Base-by-base conservation (phyloP, 2,888 invertebrate genomes). In the Alsophila aescularia region DNA sequence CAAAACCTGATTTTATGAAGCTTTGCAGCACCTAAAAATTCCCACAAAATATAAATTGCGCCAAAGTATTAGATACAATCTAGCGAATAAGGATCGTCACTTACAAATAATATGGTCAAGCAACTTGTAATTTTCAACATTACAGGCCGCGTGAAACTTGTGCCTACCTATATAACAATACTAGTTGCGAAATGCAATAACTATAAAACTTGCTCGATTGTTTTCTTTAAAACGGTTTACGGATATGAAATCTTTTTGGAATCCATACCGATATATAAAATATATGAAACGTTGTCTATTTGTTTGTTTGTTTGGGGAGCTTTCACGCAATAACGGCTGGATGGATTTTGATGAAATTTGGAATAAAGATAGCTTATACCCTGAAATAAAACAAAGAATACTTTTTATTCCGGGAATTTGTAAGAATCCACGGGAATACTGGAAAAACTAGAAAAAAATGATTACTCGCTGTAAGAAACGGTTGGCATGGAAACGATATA, bases 1-100 rank as follows among this genome's bases (percentile, higher is more conserved):
- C 76, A 64, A 70, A 29, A 49, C 70, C 67, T 47, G 57, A 67
- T 35, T 58, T 66, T 43, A 81, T 62, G 27, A 77, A 53, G 55
- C 56, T 59, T 58, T 66, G 65, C 42, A 85, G 52, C 16, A 85
- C 65, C 87, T 85, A 71, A 24, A 66, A 68, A 58, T 34, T 40
- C 48, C 52, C 57, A 48, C 45, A 16, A 57, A 51, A 24, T 32
- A 6, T 47, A 42, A 10, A 55, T 50, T 55, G 44, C 56, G 47
- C 27, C 37, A 47, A 39, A 47, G 21, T 39, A 34, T 40, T 41
- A 45, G 45, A 51, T 56, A 21, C 44, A 42, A 57, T 57, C 52
- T 29, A 43, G 31, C 44, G 47, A 59, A 52, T 52, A 16, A 54
- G 52, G 43, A 55, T 50, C 56, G 50, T 43, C 52, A 62, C 64